Evolutionary conservation across 2,888 invertebrate species (phyloP).

Genomic region (Strigamia maritima): DNA sequence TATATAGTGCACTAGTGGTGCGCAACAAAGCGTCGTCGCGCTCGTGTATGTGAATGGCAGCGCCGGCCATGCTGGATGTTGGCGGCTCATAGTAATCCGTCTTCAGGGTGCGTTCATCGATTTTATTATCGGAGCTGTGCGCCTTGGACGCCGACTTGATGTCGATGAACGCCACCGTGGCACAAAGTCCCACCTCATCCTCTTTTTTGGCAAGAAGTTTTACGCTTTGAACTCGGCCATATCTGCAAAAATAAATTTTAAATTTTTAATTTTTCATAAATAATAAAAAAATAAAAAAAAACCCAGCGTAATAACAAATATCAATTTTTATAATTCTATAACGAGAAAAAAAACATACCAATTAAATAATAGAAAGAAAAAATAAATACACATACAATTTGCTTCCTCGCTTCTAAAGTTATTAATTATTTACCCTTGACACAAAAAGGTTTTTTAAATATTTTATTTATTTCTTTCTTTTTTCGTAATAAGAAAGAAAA

Average conservation of each 20-base stretch:
- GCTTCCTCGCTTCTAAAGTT: not conserved
- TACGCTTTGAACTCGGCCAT: constrained; percentile 97
- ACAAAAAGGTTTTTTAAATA: not conserved
- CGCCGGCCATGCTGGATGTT: constrained; percentile 46
- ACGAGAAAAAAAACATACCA: not conserved
- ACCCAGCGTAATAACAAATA: too few relatives aligned
- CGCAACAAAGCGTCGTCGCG: constrained; percentile 41
- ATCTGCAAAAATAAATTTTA: constrained; percentile 60
- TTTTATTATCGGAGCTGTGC: constrained; percentile 81
- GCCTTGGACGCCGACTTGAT: constrained; percentile 94
- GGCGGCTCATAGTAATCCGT: constrained; percentile 89
- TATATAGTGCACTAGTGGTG: constrained; percentile 42
- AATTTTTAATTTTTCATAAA: not conserved
- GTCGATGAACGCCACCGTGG: constrained; percentile 93
- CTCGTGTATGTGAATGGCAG: constrained; percentile 47
- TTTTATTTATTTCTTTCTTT: not conserved
- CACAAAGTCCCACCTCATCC: constrained; percentile 59
- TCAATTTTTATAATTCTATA: not conserved
- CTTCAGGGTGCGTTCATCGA: constrained; percentile 81
- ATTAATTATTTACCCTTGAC: not conserved
- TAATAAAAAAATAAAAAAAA: too few relatives aligned
- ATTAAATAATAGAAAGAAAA: not conserved
- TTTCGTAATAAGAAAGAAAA: not conserved
- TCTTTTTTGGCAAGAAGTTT: constrained; percentile 69
- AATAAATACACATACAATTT: not conserved